Base-by-base conservation (phyloP, 2,113 vertebrate genomes). In the Hepsetus odoe region DNA sequence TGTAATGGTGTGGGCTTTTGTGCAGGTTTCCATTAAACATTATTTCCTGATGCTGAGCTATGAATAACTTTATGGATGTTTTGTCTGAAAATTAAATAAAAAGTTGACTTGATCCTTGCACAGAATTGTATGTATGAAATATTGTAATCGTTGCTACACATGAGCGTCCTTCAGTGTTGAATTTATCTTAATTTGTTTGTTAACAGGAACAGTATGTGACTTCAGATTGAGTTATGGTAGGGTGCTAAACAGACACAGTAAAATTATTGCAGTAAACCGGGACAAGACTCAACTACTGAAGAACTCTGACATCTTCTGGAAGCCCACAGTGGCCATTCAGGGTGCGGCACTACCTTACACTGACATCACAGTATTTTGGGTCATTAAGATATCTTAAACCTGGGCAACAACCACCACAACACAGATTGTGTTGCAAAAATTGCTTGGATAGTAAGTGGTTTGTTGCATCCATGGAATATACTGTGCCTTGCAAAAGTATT, bases 281-380 rank as follows among this genome's bases (percentile, higher is more conserved):
- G 91, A 97, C 72, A 92, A 87, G n/a, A 85, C 77, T 1, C 96
- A 97, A 79, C 91, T 98, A 28, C 85, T 97, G 71, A 94, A 95
- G 62, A 98, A 98, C 82, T 93, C 96, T 0, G 94, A 95, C 24
- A 89, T 97, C 79, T 97, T 98, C 86, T 98, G 96, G 97, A 96
- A 93, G 78, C 95, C 96, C 2, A 92, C 91, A 13, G 77, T 96
- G 14, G 94, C 96, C 0, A 91, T 98, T 83, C 94, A 94, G 84
- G 96, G 97, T 97, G n/a, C n/a, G n/a, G n/a, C n/a, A n/a, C n/a
- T n/a, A n/a, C n/a, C n/a, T n/a, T n/a, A n/a, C n/a, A 56, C 3
- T 35, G 1, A 33, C 9, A 33, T n/a, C 16, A 33, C 5, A 68
- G 3, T 16, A 49, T 16, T 49, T n/a, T 51, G 20, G 18, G n/a